Evolutionary conservation across 2,113 vertebrate genomes (phyloP).

Genomic region (Galemys pyrenaicus): DNA sequence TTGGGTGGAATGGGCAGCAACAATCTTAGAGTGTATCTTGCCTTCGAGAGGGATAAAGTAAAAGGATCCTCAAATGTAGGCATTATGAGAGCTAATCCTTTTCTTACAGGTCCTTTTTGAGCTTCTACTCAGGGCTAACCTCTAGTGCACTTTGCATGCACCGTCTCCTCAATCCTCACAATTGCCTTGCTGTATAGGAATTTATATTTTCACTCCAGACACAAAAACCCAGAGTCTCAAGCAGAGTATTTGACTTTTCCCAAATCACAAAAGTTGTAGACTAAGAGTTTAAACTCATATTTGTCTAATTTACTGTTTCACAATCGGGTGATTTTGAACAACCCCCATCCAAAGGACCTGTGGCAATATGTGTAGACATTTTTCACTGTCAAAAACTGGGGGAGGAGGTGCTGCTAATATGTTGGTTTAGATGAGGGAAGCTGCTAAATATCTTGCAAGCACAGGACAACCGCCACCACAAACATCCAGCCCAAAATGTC

Average conservation of each 20-base stretch:
- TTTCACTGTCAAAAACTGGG: not conserved
- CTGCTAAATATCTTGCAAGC: not conserved
- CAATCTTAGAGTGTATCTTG: not conserved
- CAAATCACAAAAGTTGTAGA: not conserved
- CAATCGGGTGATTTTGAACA: not conserved
- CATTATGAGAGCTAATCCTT: not conserved
- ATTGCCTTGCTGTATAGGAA: not conserved
- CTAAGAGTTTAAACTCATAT: not conserved
- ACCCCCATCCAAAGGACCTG: not conserved
- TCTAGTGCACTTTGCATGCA: not conserved
- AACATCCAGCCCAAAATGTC: not conserved
- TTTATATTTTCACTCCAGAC: not conserved
- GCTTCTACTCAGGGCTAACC: not conserved
- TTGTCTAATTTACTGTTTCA: conserved; percentile 11
- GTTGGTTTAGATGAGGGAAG: not conserved
- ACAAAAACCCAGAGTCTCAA: not conserved
- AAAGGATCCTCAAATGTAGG: not conserved
- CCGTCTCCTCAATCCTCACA: not conserved
- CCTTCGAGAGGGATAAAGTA: not conserved
- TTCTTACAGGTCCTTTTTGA: not conserved
- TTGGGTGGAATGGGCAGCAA: not conserved
- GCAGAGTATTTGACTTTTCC: not conserved
- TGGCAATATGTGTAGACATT: not conserved
- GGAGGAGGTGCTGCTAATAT: not conserved
- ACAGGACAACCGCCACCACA: not conserved